These are phyloP conservation scores for Eurystomus gularis DNA, from an alignment of 2,113 vertebrate species.

Conservation along the genomic window DNA sequence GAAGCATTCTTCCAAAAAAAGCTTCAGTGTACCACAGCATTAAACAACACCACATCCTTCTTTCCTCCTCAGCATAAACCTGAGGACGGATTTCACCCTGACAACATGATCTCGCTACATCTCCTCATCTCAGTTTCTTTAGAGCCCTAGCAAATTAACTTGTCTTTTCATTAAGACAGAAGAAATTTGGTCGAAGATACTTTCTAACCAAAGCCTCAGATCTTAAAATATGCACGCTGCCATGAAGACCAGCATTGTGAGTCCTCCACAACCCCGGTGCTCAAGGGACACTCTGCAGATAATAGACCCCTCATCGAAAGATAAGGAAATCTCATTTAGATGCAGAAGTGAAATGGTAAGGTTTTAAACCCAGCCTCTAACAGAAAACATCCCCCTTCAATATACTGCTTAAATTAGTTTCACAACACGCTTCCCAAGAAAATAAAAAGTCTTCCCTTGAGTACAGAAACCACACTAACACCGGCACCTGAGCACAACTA, in stretches of 20 bases:
- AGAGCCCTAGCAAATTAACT: constrained; percentile 22
- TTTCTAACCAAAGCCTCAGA: background rate
- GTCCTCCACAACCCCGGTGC: background rate
- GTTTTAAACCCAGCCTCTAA: background rate
- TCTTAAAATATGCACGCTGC: background rate
- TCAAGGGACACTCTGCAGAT: constrained; percentile 29
- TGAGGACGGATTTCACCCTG: background rate
- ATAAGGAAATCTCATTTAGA: constrained; percentile 68
- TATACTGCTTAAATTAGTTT: background rate
- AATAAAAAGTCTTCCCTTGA: background rate
- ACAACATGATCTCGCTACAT: fast-evolving
- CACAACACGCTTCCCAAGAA: background rate
- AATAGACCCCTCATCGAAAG: constrained; percentile 51
- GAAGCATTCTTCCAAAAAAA: background rate
- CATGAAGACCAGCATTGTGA: background rate
- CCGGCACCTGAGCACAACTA: background rate
- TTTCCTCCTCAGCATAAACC: background rate
- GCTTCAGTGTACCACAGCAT: background rate
- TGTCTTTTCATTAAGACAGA: constrained; percentile 11
- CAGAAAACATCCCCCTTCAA: background rate
- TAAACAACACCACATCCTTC: background rate
- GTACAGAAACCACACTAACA: background rate
- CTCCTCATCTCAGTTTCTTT: background rate
- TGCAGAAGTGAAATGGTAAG: constrained; percentile 33
- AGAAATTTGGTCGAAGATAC: background rate